Base-by-base conservation (phyloP, 1,140 invertebrate species). In the Lethrus apterus region DNA sequence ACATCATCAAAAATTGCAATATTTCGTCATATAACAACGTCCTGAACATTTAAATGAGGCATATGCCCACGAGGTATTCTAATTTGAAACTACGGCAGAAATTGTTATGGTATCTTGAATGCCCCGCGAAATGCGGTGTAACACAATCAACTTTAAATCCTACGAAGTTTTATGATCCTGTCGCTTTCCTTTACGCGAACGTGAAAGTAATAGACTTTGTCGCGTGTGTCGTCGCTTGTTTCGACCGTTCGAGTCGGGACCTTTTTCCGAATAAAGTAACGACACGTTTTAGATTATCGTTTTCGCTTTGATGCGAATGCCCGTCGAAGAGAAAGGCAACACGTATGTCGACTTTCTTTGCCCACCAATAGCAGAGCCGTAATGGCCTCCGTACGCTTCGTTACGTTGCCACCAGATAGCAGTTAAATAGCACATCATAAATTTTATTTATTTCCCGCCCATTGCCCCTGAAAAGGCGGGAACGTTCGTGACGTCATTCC, bases 311-410 rank as follows among this genome's bases (percentile, higher is more conserved):
- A 20, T 15, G 31, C 19, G 13, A 4, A 19, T 19, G 7, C 44
- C n/a, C n/a, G n/a, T n/a, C n/a, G n/a, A n/a, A n/a, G n/a, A n/a
- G n/a, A n/a, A n/a, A n/a, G n/a, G n/a, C n/a, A n/a, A n/a, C n/a
- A n/a, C n/a, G n/a, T n/a, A n/a, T n/a, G n/a, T n/a, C 42, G 52
- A 57, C 52, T 18, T 21, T 42, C 42, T 31, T 20, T 13, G 40
- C 46, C 52, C 56, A 55, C 65, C 65, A 67, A 67, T 67, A 57
- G 65, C 55, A 55, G 46, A 54, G 46, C 57, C 57, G 65, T 67
- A 65, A 67, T 67, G 65, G 65, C 65, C 65, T 60, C 63, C 60
- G 55, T 56, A 65, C 57, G 63, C 55, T 67, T 65, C 65, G 60
- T 62, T 65, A 63, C 57, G 58, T 58, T 55, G 57, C 63, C 63